These are phyloP conservation scores for Scortum barcoo DNA, from an alignment of 2,113 vertebrate genomes.

Conservation along the genomic window DNA sequence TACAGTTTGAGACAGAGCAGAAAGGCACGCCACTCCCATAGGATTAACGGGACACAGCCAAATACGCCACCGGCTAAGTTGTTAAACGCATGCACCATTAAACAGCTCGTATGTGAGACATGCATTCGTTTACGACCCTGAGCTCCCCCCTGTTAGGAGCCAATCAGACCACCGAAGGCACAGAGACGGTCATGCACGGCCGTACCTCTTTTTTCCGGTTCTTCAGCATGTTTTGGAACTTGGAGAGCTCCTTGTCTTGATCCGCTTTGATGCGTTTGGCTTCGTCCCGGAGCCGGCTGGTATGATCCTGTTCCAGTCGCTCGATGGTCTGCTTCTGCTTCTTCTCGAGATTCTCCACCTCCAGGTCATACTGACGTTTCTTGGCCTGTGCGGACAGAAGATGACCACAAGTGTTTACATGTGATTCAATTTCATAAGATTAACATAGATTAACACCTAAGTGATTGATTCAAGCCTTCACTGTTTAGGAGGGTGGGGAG, in stretches of 20 bases:
- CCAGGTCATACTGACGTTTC: constrained; percentile 96
- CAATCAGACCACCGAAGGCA: constrained; percentile 3
- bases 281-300: constrained; percentile 94
- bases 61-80: constrained; percentile 27
- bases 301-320: constrained; percentile 97
- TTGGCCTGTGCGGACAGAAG: constrained; percentile 82
- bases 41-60: constrained; percentile 34
- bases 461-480: neutral
- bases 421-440: neutral
- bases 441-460: neutral
- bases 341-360: constrained; percentile 97
- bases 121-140: constrained; percentile 31
- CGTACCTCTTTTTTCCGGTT: constrained; percentile 98
- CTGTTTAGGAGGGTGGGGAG: neutral
- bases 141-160: neutral
- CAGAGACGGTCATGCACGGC: constrained; percentile 30
- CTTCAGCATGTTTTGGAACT: constrained; percentile 96
- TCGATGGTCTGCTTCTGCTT: constrained; percentile 99
- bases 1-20: constrained; percentile 19
- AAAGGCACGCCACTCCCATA: constrained; percentile 30
- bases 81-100: constrained; percentile 42
- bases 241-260: constrained; percentile 97
- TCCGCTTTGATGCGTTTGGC: constrained; percentile 97
- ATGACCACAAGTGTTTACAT: neutral
- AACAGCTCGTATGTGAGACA: constrained; percentile 32